Evolutionary conservation across 2,113 vertebrate species (phyloP).

Genomic region (Chionis minor): DNA sequence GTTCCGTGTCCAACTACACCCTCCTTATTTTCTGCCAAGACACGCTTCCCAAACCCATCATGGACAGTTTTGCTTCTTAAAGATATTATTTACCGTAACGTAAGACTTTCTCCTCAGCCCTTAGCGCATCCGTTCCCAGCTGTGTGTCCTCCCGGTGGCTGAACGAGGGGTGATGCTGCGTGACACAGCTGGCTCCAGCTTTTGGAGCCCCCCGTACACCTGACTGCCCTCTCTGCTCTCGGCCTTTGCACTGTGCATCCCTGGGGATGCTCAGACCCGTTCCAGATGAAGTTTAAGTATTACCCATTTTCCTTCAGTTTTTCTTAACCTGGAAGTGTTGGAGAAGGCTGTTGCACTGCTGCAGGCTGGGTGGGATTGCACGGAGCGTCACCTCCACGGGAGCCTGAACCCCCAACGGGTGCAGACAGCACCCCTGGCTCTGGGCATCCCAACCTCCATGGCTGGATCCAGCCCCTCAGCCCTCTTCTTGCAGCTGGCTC

Average conservation of each 20-base stretch:
- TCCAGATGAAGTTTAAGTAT: not conserved
- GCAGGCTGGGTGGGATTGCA: not conserved
- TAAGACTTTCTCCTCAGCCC: accelerated
- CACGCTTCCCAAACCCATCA: not conserved
- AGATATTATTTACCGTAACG: not conserved
- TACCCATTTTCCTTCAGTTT: not conserved
- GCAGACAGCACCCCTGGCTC: not conserved
- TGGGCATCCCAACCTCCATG: not conserved
- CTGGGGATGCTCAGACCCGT: not conserved
- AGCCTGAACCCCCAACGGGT: not conserved
- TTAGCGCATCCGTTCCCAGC: accelerated
- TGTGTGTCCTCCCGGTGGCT: accelerated
- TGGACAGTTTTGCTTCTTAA: not conserved
- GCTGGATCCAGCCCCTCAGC: not conserved
- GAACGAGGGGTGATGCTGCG: not conserved
- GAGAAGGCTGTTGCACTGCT: not conserved
- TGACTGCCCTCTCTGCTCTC: not conserved
- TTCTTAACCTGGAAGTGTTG: not conserved
- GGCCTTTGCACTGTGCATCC: not conserved
- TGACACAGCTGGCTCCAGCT: not conserved
- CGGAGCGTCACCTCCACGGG: accelerated
- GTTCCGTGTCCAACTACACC: not conserved
- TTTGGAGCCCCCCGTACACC: too few species aligned
- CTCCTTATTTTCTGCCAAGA: not conserved
- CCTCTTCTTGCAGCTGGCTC: not conserved